A percentile compares a stretch with the other conserved stretches of the same genome.
Evolutionary conservation across 2,113 vertebrate genomes (phyloP).

Genomic region (Ptyas mucosa): DNA sequence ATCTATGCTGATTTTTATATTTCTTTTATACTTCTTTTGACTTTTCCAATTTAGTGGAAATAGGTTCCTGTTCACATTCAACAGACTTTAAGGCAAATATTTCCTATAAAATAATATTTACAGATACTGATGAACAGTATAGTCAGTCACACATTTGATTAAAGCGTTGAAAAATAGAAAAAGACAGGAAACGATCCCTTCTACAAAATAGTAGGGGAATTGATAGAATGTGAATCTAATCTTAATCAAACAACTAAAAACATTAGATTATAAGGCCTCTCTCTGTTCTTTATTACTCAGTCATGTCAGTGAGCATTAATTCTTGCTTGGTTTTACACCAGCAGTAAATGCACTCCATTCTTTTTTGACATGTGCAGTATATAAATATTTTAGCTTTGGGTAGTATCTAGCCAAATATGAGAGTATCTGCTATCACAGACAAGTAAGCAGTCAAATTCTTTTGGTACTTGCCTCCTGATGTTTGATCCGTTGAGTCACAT

Average conservation of each 20-base stretch:
- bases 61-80: neutral
- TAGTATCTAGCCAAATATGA: neutral
- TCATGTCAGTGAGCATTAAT: neutral
- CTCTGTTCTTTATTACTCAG: neutral
- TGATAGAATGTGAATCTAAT: neutral
- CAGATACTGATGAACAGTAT: neutral
- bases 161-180: neutral
- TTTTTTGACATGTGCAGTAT: neutral
- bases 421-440: neutral
- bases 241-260: neutral
- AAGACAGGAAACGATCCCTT: neutral
- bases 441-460: accelerated
- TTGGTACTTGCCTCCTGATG: slow-evolving; percentile 78
- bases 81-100: neutral
- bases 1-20: slow-evolving; percentile 20
- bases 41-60: neutral
- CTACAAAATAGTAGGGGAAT: neutral
- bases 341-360: neutral
- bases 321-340: neutral
- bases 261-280: neutral
- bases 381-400: neutral
- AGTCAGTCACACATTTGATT: neutral
- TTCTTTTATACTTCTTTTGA: neutral
- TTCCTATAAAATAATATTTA: neutral
- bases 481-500: slow-evolving; percentile 76